Percentiles rank a stretch among this genome's conserved stretches.
phyloP scores from a whole-genome alignment of 1,140 invertebrate species.

The Ips typographus region DNA sequence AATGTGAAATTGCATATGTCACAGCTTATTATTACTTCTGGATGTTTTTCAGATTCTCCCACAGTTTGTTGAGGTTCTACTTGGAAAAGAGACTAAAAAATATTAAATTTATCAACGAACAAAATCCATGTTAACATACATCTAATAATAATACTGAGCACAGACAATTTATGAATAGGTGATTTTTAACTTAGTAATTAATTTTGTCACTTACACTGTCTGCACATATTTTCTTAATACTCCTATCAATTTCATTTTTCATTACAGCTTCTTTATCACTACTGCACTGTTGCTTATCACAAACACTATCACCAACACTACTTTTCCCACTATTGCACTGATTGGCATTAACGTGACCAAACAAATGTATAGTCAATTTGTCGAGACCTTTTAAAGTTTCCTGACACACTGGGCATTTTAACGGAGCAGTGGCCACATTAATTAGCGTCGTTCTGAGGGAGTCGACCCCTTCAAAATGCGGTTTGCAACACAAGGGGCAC shows the following conservation, averaged over 20 bases:
- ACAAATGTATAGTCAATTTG: conserved; percentile 83
- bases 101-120: background rate
- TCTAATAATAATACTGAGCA: background rate
- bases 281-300: background rate
- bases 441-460: conserved; percentile 70
- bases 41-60: conserved; percentile 39
- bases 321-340: conserved; percentile 37
- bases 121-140: background rate
- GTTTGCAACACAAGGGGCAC: conserved; percentile 74
- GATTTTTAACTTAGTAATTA: background rate
- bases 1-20: conserved; percentile 73
- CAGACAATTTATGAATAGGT: background rate
- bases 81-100: background rate
- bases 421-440: conserved; percentile 69
- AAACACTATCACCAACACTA: background rate
- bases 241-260: conserved; percentile 40
- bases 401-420: conserved; percentile 74
- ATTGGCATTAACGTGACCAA: conserved; percentile 62
- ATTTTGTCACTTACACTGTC: conserved; percentile 10
- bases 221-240: conserved; percentile 29
- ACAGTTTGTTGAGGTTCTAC: conserved; percentile 7
- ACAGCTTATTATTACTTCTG: conserved; percentile 55
- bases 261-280: conserved; percentile 22
- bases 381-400: conserved; percentile 74
- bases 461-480: conserved; percentile 69